phyloP scores from a whole-genome alignment of 2,888 invertebrate species.

The Hololepta plana region DNA sequence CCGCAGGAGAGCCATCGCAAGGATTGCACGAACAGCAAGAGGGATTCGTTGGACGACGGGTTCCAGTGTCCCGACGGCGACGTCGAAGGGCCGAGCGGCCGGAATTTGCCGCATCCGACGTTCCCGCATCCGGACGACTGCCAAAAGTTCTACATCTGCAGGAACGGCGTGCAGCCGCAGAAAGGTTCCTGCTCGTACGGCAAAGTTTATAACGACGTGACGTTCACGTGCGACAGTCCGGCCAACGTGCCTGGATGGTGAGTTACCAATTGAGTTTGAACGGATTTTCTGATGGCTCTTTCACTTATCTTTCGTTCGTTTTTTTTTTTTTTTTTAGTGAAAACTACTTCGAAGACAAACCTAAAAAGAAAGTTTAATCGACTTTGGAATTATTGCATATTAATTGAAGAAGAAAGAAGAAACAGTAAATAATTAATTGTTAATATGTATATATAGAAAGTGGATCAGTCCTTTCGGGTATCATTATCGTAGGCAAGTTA shows the following conservation, averaged over 20 bases:
- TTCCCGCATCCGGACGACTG: constrained; percentile 66
- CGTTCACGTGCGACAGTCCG: constrained; percentile 58
- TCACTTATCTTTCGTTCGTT: neutral
- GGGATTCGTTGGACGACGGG: constrained; percentile 53
- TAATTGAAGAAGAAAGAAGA: constrained; percentile 2
- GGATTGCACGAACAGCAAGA: constrained; percentile 32
- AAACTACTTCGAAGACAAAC: constrained; percentile 17
- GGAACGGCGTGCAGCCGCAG: constrained; percentile 57
- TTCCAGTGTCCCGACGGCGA: constrained; percentile 59
- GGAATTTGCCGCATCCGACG: constrained; percentile 55
- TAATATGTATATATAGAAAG: too few relatives aligned
- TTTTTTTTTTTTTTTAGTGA: constrained; percentile 17
- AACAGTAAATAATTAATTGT: too few relatives aligned
- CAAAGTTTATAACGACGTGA: constrained; percentile 61
- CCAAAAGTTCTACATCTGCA: constrained; percentile 67
- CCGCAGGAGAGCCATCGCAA: constrained; percentile 38
- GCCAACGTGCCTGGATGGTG: constrained; percentile 64
- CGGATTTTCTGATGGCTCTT: constrained; percentile 1
- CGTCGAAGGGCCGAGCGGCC: constrained; percentile 45
- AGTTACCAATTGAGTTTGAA: constrained; percentile 13
- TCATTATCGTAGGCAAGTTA: too few relatives aligned
- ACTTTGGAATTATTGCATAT: neutral
- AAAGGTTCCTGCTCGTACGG: constrained; percentile 55
- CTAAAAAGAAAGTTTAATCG: constrained; percentile 5
- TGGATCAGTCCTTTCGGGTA: too few relatives aligned